phyloP scores from a whole-genome alignment of 2,797 vertebrate species.

The Sebastes goodei region DNA sequence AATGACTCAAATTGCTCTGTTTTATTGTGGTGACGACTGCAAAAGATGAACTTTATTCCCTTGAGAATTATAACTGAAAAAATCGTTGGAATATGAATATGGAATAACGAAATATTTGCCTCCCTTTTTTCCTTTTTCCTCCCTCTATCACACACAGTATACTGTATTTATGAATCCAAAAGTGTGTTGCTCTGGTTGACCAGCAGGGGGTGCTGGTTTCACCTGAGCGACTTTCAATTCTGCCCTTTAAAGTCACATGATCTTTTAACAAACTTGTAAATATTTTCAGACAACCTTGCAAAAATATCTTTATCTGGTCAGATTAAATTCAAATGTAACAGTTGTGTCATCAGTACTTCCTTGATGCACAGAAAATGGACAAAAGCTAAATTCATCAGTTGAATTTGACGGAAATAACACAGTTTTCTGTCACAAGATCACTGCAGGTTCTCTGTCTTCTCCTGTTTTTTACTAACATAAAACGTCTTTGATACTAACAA shows the following conservation, averaged over 20 bases:
- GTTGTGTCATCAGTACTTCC: neutral
- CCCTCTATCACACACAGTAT: neutral
- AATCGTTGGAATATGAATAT: constrained; percentile 69
- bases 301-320: constrained; percentile 22
- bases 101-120: constrained; percentile 45
- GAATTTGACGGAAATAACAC: neutral
- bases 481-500: constrained; percentile 61
- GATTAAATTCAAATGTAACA: constrained; percentile 1
- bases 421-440: constrained; percentile 8
- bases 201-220: constrained; percentile 62
- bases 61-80: constrained; percentile 53
- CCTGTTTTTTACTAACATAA: constrained; percentile 53
- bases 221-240: constrained; percentile 37
- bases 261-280: constrained; percentile 70
- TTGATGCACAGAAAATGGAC: neutral
- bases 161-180: constrained; percentile 24
- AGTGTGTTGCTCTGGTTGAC: constrained; percentile 40
- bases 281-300: constrained; percentile 53
- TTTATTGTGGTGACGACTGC: constrained; percentile 83
- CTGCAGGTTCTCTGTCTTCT: constrained; percentile 12
- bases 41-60: constrained; percentile 61
- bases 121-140: neutral
- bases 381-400: neutral
- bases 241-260: constrained; percentile 48
- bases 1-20: constrained; percentile 61